A percentile compares a stretch with the other conserved stretches of the same genome.
These are phyloP conservation scores for Abramis brama DNA, from an alignment of 2,113 vertebrate species.

Conservation along the genomic window DNA sequence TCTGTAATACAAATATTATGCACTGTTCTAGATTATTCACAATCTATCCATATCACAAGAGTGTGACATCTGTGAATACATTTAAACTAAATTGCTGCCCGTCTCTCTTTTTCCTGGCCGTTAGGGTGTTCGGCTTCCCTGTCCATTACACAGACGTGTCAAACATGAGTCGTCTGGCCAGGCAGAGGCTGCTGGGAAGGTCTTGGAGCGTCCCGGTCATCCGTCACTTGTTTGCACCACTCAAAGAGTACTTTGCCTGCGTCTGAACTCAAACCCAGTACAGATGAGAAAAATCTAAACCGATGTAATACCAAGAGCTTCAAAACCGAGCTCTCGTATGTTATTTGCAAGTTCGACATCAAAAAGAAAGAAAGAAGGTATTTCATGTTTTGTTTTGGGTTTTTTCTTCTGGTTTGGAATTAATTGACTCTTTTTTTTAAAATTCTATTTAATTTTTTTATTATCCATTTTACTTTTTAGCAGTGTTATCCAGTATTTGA, in stretches of 20 bases:
- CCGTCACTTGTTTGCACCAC: constrained; percentile 97
- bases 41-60: background rate
- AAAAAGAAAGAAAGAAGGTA: constrained; percentile 67
- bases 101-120: constrained; percentile 6
- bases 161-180: constrained; percentile 98
- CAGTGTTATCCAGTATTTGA: constrained; percentile 89
- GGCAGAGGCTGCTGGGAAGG: constrained; percentile 95
- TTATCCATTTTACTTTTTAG: constrained; percentile 85
- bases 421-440: constrained; percentile 75
- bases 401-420: constrained; percentile 85
- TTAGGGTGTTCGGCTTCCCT: constrained; percentile 93
- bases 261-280: constrained; percentile 74
- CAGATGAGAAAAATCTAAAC: constrained; percentile 69
- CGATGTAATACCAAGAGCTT: constrained; percentile 74
- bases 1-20: background rate
- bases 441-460: constrained; percentile 84
- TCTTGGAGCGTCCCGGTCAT: constrained; percentile 98
- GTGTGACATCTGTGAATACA: background rate
- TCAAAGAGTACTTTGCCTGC: constrained; percentile 99
- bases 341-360: constrained; percentile 77
- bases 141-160: constrained; percentile 98
- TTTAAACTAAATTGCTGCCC: background rate
- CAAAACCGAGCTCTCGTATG: constrained; percentile 72
- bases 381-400: constrained; percentile 85
- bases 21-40: background rate